Conservation (phyloP, 1,140 invertebrate species). For the Heliconius melpomene region DNA sequence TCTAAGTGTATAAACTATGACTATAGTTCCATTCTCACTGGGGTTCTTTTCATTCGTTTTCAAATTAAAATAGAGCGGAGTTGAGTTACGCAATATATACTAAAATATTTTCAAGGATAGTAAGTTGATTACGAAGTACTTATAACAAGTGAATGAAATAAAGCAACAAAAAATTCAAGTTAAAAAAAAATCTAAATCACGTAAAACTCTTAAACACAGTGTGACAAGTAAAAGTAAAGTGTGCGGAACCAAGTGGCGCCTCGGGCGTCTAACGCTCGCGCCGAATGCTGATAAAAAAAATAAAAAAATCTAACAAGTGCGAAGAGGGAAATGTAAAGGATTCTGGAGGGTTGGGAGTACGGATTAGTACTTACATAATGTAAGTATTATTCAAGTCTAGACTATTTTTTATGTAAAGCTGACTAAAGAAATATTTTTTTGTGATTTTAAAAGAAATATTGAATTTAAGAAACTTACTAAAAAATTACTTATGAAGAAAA, state of each 20-base stretch:
- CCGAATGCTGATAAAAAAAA: slow-evolving; percentile 59
- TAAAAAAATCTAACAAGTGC: slow-evolving; percentile 54
- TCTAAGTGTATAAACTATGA: no score
- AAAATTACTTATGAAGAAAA: no score
- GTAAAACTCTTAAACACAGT: slow-evolving; percentile 30
- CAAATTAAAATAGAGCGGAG: no score
- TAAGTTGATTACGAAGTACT: no score
- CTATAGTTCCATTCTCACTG: no score
- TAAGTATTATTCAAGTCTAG: background rate
- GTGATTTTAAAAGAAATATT: no score
- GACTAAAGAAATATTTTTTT: background rate
- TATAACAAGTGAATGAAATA: background rate
- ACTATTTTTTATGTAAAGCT: background rate
- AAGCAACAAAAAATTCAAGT: background rate
- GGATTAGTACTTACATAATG: background rate
- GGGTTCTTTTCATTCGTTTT: no score
- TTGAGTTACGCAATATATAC: background rate
- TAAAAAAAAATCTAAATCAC: background rate
- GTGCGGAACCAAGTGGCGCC: slow-evolving; percentile 57
- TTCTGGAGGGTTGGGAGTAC: slow-evolving; percentile 35
- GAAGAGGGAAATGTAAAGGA: slow-evolving; percentile 67
- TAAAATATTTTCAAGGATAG: background rate
- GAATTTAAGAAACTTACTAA: no score
- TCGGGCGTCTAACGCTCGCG: slow-evolving; percentile 59
- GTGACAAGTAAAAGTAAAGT: slow-evolving; percentile 45